Evolutionary conservation across 2,888 invertebrate genomes (phyloP), one percentile per base, ranked within the genome.

Genomic region (Erebia epiphron): DNA sequence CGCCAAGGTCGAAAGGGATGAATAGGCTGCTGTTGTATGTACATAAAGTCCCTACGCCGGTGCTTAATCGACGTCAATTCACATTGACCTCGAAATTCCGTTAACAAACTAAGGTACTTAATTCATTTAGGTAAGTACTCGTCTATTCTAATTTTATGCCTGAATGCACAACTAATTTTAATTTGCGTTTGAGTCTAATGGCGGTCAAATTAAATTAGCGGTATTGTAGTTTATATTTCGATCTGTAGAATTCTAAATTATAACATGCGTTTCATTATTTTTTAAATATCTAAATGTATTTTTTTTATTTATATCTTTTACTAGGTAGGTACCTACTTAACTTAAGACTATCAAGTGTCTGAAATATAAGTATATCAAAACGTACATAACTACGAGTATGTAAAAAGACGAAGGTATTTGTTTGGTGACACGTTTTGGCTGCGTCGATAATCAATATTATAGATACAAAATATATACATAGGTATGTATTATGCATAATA

Each of bases 1-100:
- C 75, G 74, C 72, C 83, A 81, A 85, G 83, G 83, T 80, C 79
- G 76, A 74, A 79, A 79, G 84, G 84, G 83, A 80, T 81, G 79
- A 76, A 76, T 78, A 75, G 73, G 71, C 73, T 74, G 75, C 74
- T 70, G 50, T 49, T 73, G 50, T 26, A 35, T 35, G n/a, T n/a
- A n/a, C n/a, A n/a, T n/a, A n/a, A n/a, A 35, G 66, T 72, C 78
- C 75, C 74, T 79, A 80, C 79, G 76, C 75, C 74, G 73, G 78
- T 79, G 77, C 78, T 78, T 74, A 75, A 77, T 78, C 78, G 79
- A 78, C 77, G 75, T 64, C 76, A 74, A 75, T 78, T 77, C 78
- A 76, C 71, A 68, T 57, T 69, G 79, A 79, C 80, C 79, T 80
- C 74, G 71, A 74, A 77, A 77, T 78, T 76, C 71, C 69, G 71